Base-by-base conservation (phyloP, 2,113 vertebrate species). In the Gobiocypris rarus region DNA sequence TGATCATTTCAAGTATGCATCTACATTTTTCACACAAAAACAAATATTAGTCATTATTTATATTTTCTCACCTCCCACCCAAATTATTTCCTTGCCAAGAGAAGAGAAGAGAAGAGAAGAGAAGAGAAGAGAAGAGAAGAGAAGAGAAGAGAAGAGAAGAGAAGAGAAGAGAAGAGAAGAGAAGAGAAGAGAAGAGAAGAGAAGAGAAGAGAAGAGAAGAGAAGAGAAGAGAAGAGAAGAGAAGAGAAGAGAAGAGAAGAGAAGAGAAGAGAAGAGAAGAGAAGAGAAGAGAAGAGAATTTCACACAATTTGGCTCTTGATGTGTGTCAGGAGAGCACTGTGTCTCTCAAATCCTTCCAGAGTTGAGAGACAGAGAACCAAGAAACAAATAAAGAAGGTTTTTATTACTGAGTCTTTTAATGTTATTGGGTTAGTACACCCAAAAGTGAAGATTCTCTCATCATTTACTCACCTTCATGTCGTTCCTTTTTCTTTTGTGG, bases 321-420 rank as follows among this genome's bases (percentile, higher is more conserved):
- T 28, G 78, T 38, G 77, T 48, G n/a, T 74, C 69, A 61, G 63
- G 63, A 71, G 70, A 83, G 56, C 67, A 41, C 22, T 81, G 80
- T 73, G 56, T 54, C 48, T 81, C 79, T 69, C 61, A 14, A 74
- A 81, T 84, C n/a, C 63, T 45, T 22, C 14, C 14, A 28, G 31
- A 26, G 65, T 13, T 79, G 52, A 56, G 34, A 31, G 48, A 45
- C 17, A 76, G 52, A 70, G 28, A 48, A 71, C 22, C 22, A 5
- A 59, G 54, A 69, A 26, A 54, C 26, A 81, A 11, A 69, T 69
- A 22, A 41, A 69, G 17, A 48, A 10, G 41, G 1, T 19, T 69
- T 17, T 65, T 14, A 65, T 65, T 9, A 38, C 15, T 19, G 65
- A 69, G 13, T 31, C 43, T 11, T 38, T 69, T 19, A 22, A 19